Percentiles rank a stretch among this genome's conserved stretches.
Conservation (phyloP, 2,888 invertebrate genomes). For the Galeruca laticollis region DNA sequence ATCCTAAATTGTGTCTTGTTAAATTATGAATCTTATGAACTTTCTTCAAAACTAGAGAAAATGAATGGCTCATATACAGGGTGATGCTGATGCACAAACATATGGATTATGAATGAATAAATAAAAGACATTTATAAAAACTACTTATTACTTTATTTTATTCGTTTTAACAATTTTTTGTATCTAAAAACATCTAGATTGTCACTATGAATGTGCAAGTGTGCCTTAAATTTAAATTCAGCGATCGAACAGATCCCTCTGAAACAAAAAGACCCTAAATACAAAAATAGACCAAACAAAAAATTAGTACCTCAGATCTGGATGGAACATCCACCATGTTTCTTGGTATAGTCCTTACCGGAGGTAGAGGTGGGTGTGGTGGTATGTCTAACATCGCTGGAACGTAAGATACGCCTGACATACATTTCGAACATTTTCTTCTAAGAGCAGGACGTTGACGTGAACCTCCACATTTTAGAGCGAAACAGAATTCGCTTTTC, state of each 20-base stretch:
- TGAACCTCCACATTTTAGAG: constrained; percentile 74
- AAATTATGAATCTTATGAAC: too few species aligned
- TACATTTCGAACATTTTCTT: constrained; percentile 74
- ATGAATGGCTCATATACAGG: too few species aligned
- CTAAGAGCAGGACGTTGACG: constrained; percentile 76
- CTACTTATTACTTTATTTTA: constrained; percentile 9
- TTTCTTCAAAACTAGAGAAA: too few species aligned
- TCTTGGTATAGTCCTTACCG: constrained; percentile 39
- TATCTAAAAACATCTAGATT: constrained; percentile 25
- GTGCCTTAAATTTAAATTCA: constrained; percentile 8
- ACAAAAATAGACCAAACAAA: not conserved
- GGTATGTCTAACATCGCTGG: constrained; percentile 67
- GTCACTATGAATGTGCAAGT: constrained; percentile 24
- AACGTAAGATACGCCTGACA: constrained; percentile 67
- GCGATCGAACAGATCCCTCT: constrained; percentile 14
- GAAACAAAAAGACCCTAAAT: constrained; percentile 1
- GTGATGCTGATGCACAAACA: too few species aligned
- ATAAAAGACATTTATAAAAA: constrained; percentile 12
- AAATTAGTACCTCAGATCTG: constrained; percentile 4
- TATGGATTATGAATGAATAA: too few species aligned
- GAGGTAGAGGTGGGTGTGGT: constrained; percentile 66
- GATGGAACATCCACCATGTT: not conserved
- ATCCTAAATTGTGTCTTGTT: too few species aligned
- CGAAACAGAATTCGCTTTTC: constrained; percentile 79
- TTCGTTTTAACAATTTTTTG: not conserved